Conservation (phyloP, 1,140 invertebrate genomes). For the Meloidogyne floridensis region DNA sequence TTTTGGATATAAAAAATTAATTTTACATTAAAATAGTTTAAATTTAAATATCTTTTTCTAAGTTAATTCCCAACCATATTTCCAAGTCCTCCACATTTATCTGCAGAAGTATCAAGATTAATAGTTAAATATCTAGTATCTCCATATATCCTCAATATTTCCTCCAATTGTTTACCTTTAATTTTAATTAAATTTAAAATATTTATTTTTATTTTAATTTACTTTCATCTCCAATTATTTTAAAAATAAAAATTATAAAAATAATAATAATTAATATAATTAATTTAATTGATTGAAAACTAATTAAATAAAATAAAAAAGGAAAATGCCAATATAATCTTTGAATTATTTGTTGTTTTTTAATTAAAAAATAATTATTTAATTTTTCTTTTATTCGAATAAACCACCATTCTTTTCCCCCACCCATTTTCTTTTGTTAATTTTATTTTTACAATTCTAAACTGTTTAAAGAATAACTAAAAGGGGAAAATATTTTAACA, state of each 20-base stretch:
- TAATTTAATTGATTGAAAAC: background rate
- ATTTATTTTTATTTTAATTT: background rate
- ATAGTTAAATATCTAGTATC: slow-evolving; percentile 7
- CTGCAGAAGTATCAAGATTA: slow-evolving; percentile 5
- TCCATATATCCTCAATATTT: background rate
- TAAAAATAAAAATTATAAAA: slow-evolving; percentile 10
- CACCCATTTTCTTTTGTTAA: background rate
- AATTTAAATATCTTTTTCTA: no score
- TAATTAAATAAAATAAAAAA: background rate
- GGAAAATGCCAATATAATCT: background rate
- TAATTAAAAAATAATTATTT: background rate
- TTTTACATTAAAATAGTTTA: no score
- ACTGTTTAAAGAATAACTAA: no score
- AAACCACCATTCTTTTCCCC: background rate
- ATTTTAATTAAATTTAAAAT: background rate
- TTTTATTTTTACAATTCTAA: no score
- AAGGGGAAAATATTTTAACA: no score
- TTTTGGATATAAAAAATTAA: no score
- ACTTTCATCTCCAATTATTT: background rate
- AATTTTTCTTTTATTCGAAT: background rate
- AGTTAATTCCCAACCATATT: background rate
- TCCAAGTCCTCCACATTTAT: slow-evolving; percentile 8
- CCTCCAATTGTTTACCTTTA: background rate
- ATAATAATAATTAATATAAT: background rate
- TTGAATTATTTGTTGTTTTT: slow-evolving; percentile 1